Conservation (phyloP, 2,888 invertebrate species). For the Hymenopus coronatus region DNA sequence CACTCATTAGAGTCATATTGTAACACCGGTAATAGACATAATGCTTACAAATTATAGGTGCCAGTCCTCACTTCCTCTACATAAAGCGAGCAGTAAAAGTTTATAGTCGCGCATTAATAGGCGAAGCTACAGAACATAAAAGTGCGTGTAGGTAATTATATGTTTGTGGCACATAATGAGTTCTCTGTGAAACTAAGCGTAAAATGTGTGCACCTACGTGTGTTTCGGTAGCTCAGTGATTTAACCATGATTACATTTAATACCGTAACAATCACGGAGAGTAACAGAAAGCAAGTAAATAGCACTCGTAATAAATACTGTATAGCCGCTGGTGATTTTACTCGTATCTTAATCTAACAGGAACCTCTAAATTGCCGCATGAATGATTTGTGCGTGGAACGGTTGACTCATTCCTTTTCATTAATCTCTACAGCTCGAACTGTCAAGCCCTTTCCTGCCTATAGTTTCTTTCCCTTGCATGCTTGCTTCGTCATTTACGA, state of each 20-base stretch:
- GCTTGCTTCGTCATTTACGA: not conserved
- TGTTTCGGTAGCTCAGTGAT: not conserved
- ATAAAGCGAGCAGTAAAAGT: not conserved
- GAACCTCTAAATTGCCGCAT: not conserved
- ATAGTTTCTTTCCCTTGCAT: not conserved
- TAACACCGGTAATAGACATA: no score
- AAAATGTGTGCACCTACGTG: not conserved
- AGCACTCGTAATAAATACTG: not conserved
- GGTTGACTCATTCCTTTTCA: not conserved
- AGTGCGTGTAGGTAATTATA: not conserved
- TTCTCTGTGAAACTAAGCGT: not conserved
- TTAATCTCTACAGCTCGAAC: not conserved
- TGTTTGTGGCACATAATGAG: not conserved
- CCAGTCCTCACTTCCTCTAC: no score
- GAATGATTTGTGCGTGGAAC: no score
- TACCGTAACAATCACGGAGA: not conserved
- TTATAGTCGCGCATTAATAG: not conserved
- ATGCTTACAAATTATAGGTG: no score
- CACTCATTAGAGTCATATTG: no score
- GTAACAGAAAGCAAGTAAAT: not conserved
- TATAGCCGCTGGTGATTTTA: not conserved
- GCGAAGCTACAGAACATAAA: not conserved
- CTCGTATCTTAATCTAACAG: not conserved
- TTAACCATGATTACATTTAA: not conserved
- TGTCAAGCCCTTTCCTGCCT: not conserved